Evolutionary conservation across 2,888 invertebrate species (phyloP), one percentile per base, ranked within the genome.

Genomic region (Pterostichus niger): DNA sequence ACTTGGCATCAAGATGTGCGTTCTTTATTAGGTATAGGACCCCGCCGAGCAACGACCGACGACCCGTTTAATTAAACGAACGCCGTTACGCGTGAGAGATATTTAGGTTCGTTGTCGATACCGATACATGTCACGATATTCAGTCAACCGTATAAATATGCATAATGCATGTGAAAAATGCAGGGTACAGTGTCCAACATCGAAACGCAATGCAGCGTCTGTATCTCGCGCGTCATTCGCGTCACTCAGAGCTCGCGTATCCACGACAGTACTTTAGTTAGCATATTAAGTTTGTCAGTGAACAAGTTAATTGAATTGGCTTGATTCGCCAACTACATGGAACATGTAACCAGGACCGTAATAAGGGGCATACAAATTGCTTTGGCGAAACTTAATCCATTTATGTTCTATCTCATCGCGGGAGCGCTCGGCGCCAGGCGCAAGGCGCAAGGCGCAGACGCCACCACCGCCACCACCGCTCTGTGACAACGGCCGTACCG

Each of bases 301-400:
- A 76, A 78, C 87, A 85, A 86, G 87, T 87, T 88, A 88, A 88
- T 88, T 88, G 87, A 88, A 88, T 88, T 88, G 88, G 87, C 87
- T 88, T 87, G 88, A 88, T 88, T 88, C 87, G 87, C 87, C 86
- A 86, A 87, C 82, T 87, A 87, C 87, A 87, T 87, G 86, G 87
- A 86, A 87, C 87, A 87, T 88, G 87, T 87, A 87, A 88, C 88
- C 87, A 88, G 87, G 87, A 85, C 87, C 86, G 88, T 88, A 88
- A 88, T 88, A 88, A 88, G 88, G 87, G 87, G 87, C 87, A 88
- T 87, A 88, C 88, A 88, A 88, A 88, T 88, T 88, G 88, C 88
- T 88, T 88, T 88, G 87, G 87, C 86, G 87, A 86, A 88, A 88
- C 87, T 87, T 88, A 88, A 88, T 88, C 87, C 87, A 87, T 87